These are phyloP conservation scores for Suricata suricatta DNA, from an alignment of 2,113 vertebrate species.

Conservation along the genomic window DNA sequence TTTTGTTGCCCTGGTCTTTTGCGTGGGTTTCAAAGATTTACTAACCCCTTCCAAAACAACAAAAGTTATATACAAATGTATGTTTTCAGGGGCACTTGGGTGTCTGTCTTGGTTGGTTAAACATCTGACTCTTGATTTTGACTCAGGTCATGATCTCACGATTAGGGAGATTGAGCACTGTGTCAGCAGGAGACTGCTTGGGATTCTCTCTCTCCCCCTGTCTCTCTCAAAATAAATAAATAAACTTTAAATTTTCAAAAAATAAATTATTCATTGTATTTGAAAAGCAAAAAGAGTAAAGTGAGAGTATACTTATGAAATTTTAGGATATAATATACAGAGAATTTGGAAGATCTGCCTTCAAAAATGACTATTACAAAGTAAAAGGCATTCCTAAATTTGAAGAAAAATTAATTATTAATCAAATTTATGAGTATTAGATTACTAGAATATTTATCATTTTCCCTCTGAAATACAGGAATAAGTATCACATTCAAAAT, in stretches of 20 bases:
- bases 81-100: background rate
- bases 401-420: slow-evolving; percentile 60
- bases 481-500: slow-evolving; percentile 74
- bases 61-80: background rate
- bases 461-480: slow-evolving; percentile 77
- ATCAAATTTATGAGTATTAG: slow-evolving; percentile 76
- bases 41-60: background rate
- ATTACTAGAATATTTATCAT: slow-evolving; percentile 71
- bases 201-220: too few species aligned
- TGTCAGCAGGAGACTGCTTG: too few species aligned
- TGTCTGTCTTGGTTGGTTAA: too few species aligned
- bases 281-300: background rate
- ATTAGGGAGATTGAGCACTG: too few species aligned
- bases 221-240: too few species aligned
- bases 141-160: too few species aligned
- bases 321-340: slow-evolving; percentile 23
- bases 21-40: background rate
- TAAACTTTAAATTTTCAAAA: too few species aligned
- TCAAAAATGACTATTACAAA: slow-evolving; percentile 64
- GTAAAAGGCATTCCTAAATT: slow-evolving; percentile 54
- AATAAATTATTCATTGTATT: background rate
- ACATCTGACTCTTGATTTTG: too few species aligned
- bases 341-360: slow-evolving; percentile 53
- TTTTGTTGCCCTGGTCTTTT: background rate
- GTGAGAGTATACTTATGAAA: background rate